Evolutionary conservation across 2,113 vertebrate genomes (phyloP).

Genomic region (Phylloscopus trochiloides): DNA sequence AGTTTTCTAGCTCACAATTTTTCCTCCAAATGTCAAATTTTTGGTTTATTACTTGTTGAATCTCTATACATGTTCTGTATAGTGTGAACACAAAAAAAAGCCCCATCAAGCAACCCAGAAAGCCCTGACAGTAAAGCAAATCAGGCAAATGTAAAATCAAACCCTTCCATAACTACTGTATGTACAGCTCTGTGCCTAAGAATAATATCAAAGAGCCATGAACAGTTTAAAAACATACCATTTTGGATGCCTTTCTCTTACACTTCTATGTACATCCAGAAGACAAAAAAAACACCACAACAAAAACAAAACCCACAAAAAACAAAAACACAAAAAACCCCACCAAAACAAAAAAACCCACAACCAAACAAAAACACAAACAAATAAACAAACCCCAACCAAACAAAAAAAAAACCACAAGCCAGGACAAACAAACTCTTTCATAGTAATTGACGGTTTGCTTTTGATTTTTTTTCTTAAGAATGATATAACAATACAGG

Average conservation of each 20-base stretch:
- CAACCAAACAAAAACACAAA: too few species aligned
- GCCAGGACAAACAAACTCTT: neutral
- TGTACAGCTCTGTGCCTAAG: neutral
- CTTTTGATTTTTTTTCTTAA: neutral
- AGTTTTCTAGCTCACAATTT: neutral
- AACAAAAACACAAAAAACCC: too few species aligned
- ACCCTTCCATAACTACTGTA: neutral
- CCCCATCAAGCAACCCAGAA: neutral
- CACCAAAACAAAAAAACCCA: too few species aligned
- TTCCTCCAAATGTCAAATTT: neutral
- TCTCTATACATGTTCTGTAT: rapidly evolving
- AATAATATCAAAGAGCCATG: neutral
- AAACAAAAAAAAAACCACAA: neutral
- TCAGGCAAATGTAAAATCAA: neutral
- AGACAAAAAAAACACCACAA: neutral
- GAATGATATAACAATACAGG: neutral
- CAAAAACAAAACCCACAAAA: too few species aligned
- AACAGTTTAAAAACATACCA: neutral
- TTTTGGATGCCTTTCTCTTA: neutral
- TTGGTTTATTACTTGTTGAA: neutral
- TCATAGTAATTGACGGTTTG: neutral
- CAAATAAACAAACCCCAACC: neutral
- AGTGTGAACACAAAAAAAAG: neutral
- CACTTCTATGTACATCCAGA: neutral
- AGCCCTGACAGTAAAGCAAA: neutral